Evolutionary conservation across 2,797 vertebrate species (phyloP), one percentile per base, ranked within the genome.

Genomic region (Lutjanus campechanus): DNA sequence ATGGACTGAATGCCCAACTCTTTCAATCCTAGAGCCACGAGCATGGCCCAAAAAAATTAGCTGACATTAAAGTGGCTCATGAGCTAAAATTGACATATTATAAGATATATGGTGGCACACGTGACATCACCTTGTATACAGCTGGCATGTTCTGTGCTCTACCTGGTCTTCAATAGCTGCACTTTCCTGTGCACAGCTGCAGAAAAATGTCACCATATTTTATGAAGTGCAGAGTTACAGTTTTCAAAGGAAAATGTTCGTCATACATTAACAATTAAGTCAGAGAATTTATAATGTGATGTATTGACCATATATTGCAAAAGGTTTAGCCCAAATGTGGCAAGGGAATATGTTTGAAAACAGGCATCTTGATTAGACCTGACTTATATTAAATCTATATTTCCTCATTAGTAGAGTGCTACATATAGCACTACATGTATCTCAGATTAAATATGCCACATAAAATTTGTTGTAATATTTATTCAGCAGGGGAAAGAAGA

Each of bases 151-250:
- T 49, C 25, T 56, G 20, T 1, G 13, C 8, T 41, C 5, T 59
- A 53, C 60, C 29, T 25, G n/a, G 7, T 68, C 20, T 25, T 60
- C 20, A 29, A 47, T 12, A 62, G 8, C 22, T 20, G 47, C 46
- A 10, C 46, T 73, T 9, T 66, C 44, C 59, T 77, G 43, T 61
- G n/a, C n/a, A 19, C 66, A 71, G 63, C 51, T 72, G 47, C 11
- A 69, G 53, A 53, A 36, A 68, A 15, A 55, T 8, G 15, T 49
- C 10, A 25, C 20, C 16, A 68, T 47, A 7, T 73, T 66, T 83
- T 19, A 77, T 67, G 43, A 61, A 53, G 65, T 76, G 76, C 54
- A 70, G 67, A 41, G 50, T 71, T 56, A 36, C n/a, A 36, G 20
- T 41, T 54, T 81, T 64, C 20, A 25, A 60, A 69, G 12, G 16